phyloP scores from a whole-genome alignment of 1,140 invertebrate species.

The Neotoxoptera formosana region DNA sequence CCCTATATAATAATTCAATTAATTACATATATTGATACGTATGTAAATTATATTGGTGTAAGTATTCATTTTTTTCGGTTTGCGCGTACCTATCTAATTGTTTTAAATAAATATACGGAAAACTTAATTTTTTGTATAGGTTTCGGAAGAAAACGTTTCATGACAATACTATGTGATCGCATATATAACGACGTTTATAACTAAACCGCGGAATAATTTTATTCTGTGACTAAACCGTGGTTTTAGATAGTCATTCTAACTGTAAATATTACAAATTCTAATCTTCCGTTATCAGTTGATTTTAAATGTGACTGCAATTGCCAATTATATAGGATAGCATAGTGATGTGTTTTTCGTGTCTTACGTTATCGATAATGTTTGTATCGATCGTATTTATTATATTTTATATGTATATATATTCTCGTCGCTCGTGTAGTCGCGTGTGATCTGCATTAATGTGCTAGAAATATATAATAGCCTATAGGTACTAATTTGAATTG shows the following conservation, averaged over 20 bases:
- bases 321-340: background rate
- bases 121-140: background rate
- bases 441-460: background rate
- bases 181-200: no score
- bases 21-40: background rate
- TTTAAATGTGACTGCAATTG: background rate
- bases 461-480: background rate
- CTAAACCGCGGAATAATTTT: no score
- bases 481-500: background rate
- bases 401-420: background rate
- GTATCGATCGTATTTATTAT: background rate
- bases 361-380: background rate
- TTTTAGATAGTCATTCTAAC: no score
- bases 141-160: background rate
- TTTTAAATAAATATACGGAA: background rate
- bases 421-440: background rate
- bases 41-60: no score
- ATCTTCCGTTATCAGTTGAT: background rate
- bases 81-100: no score
- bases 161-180: background rate
- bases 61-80: no score
- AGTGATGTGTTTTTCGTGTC: background rate
- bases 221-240: no score
- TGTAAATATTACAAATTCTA: background rate
- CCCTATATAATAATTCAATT: background rate